A percentile compares a stretch with the other conserved stretches of the same genome.
Evolutionary conservation across 35 echinoderm and acorn worm species (phyloP).

Genomic region (Lytechinus pictus): DNA sequence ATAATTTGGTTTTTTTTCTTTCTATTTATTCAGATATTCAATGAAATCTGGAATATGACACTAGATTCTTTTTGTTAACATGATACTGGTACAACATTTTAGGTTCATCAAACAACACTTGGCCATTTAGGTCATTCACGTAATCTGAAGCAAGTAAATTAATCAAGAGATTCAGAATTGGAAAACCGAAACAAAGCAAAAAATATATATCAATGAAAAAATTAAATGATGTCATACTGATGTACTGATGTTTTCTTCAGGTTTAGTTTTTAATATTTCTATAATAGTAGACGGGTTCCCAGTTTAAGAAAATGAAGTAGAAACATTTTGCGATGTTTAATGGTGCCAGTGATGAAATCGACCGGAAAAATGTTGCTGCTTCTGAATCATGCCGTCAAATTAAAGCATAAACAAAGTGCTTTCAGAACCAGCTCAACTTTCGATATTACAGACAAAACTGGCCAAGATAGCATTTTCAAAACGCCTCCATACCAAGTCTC

Average conservation of each 20-base stretch:
- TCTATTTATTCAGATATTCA: too few relatives aligned
- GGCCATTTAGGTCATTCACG: background rate
- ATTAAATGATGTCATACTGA: background rate
- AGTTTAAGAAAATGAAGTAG: background rate
- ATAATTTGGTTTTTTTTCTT: too few relatives aligned
- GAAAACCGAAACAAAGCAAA: background rate
- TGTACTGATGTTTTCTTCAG: background rate
- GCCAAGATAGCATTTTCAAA: background rate
- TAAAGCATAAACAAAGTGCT: background rate
- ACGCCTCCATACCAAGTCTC: background rate
- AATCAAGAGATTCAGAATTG: background rate
- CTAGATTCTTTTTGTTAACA: too few relatives aligned
- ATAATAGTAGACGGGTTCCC: background rate
- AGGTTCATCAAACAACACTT: too few relatives aligned
- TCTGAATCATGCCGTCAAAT: background rate
- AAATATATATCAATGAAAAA: background rate
- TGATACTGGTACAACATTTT: too few relatives aligned
- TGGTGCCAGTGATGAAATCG: background rate
- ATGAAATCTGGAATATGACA: too few relatives aligned
- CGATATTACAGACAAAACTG: background rate
- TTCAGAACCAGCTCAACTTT: background rate
- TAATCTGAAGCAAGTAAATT: background rate
- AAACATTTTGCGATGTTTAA: background rate
- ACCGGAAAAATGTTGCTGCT: background rate
- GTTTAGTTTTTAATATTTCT: background rate